Percentiles rank a stretch among this genome's conserved stretches.
These are phyloP conservation scores for Thryonomys swinderianus DNA, from an alignment of 2,113 vertebrate species.

Conservation along the genomic window DNA sequence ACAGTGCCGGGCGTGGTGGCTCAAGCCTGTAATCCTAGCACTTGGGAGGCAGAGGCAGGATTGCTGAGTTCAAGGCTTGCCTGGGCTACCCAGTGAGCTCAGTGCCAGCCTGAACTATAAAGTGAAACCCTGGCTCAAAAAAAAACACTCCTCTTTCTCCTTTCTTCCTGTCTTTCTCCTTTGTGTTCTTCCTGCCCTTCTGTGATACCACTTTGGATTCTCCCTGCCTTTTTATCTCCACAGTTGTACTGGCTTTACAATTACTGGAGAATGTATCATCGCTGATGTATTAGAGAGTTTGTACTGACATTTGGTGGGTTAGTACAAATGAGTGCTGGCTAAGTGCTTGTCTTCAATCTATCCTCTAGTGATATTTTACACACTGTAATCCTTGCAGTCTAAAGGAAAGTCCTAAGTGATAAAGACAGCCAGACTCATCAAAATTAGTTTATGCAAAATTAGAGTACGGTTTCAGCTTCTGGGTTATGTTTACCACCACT, in stretches of 20 bases:
- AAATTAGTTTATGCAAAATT: constrained; percentile 48
- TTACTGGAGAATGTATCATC: neutral
- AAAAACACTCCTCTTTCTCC: no score
- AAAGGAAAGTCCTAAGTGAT: constrained; percentile 44
- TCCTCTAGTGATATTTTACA: constrained; percentile 45
- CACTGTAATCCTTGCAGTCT: neutral
- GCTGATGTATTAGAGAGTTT: neutral
- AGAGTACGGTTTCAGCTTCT: constrained; percentile 62
- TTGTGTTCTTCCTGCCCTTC: neutral
- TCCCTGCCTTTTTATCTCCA: neutral
- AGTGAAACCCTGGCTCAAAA: no score
- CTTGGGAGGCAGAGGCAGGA: no score
- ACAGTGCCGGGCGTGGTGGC: no score
- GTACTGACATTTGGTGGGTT: constrained; percentile 33
- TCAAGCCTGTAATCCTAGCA: no score
- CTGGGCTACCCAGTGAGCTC: no score
- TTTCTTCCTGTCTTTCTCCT: neutral
- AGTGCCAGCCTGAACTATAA: no score
- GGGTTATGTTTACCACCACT: constrained; percentile 39
- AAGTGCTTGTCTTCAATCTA: constrained; percentile 44
- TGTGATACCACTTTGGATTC: neutral
- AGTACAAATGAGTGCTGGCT: constrained; percentile 38
- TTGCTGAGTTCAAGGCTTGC: no score
- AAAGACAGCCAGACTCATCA: constrained; percentile 40
- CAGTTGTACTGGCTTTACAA: neutral